Evolutionary conservation across 2,888 invertebrate species (phyloP), one percentile per base, ranked within the genome.

Genomic region (Eupithecia exiguata): DNA sequence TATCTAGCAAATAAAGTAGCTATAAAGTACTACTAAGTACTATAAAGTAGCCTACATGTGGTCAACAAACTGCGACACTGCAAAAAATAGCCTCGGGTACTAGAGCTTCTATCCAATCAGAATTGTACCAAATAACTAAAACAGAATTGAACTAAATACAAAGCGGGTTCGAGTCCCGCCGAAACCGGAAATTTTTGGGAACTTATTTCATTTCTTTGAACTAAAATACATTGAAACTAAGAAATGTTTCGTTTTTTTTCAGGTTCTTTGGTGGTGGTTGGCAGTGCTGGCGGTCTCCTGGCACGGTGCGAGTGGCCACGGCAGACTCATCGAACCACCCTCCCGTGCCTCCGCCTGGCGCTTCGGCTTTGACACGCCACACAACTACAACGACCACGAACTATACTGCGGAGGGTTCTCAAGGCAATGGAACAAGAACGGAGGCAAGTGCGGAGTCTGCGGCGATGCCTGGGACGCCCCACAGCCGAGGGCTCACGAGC

Each of bases 331-430:
- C 74, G 98, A 98, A 86, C 98, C 98, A 0, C 98, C 98, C 1
- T 97, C 97, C 69, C 95, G 98, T 76, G 97, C 97, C 9, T 97
- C 97, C 0, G 98, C 98, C 84, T 98, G 98, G 98, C 95, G 98
- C 79, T 98, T 96, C 90, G 98, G 98, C 74, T 98, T 98, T 90
- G 96, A 96, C 87, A 97, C 98, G 1, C 97, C 97, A 1, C 97
- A 97, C 84, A 97, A 98, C 90, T 98, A 98, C 92, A 98, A 98
- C 88, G 98, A 98, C 90, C 97, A 98, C 87, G 97, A 98, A 86
- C 95, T 97, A 6, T 98, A 96, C 91, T 98, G 98, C 88, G 98
- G 98, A 0, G 98, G 98, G 14, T 97, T 97, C 88, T 95, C 96
- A n/a, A 94, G 97, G 69, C 98, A 98, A 85, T 97, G 97, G 97